These are phyloP conservation scores for Natator depressus DNA, from an alignment of 2,113 vertebrate species.

Conservation along the genomic window DNA sequence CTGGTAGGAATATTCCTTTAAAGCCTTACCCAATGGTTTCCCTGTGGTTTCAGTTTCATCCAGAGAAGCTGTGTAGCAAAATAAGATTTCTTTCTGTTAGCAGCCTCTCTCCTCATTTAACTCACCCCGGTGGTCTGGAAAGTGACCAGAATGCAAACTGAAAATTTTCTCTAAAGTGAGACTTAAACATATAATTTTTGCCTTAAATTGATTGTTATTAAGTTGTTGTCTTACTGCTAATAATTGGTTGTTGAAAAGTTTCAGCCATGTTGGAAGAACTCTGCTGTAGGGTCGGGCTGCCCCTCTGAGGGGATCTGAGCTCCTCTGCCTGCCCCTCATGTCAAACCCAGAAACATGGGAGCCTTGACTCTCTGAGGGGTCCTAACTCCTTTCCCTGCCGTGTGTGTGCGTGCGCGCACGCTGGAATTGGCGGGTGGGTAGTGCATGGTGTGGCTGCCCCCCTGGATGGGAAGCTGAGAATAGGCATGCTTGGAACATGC, in stretches of 20 bases:
- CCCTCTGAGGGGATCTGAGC: neutral
- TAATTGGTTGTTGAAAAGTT: neutral
- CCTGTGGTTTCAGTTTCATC: too few species aligned
- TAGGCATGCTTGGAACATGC: too few species aligned
- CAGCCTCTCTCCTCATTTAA: neutral
- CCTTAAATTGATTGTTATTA: neutral
- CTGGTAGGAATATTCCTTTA: too few species aligned
- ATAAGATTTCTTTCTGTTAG: neutral
- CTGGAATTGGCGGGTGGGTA: too few species aligned
- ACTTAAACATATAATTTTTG: neutral
- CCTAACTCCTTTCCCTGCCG: too few species aligned
- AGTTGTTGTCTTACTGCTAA: neutral
- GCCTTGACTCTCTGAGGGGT: too few species aligned
- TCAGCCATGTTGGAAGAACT: neutral
- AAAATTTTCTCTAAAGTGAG: neutral
- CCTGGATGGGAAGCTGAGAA: too few species aligned
- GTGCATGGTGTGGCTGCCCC: too few species aligned
- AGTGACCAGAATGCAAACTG: neutral
- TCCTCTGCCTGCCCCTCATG: too few species aligned
- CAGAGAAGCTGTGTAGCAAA: neutral
- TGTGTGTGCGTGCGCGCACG: too few species aligned
- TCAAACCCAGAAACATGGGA: too few species aligned
- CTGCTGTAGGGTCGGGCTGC: neutral
- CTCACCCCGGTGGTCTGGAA: neutral
- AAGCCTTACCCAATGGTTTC: too few species aligned